These are phyloP conservation scores for Clytia hemisphaerica DNA, from an alignment of 30 jellyfish, hydroid and myxozoan species.

Conservation along the genomic window DNA sequence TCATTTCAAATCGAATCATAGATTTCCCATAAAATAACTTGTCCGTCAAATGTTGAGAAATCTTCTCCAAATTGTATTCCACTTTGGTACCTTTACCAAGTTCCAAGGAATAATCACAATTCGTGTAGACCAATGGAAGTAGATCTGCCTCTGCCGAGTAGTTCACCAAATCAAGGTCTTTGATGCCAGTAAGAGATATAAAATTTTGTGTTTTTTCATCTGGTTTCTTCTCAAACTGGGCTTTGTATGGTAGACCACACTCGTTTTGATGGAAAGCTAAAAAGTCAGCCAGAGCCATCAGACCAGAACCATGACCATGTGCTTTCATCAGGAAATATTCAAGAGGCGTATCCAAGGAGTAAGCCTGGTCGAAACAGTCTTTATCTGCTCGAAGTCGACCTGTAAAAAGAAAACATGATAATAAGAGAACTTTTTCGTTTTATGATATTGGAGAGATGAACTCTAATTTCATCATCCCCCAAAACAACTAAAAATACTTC, in stretches of 20 bases:
- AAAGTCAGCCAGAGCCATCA: conserved; percentile 3
- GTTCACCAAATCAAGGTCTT: neutral
- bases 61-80: conserved; percentile 46
- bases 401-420: too few species aligned
- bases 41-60: conserved; percentile 46
- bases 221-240: too few species aligned
- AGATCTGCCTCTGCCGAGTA: conserved; percentile 41
- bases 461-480: too few species aligned
- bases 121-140: conserved; percentile 49
- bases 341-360: neutral
- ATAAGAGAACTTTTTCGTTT: too few species aligned
- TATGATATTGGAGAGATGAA: too few species aligned
- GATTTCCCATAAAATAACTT: conserved; percentile 50
- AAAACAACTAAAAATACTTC: too few species aligned
- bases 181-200: neutral
- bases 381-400: conserved; percentile 4
- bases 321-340: neutral
- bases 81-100: conserved; percentile 54
- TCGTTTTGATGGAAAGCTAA: conserved; percentile 29
- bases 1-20: conserved; percentile 20
- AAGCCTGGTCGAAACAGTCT: neutral
- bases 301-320: conserved; percentile 7
- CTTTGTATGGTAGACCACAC: too few species aligned
- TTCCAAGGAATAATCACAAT: conserved; percentile 60
- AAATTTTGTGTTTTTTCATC: neutral